Base-by-base conservation (phyloP, 1,140 invertebrate species). In the Plodia interpunctella region DNA sequence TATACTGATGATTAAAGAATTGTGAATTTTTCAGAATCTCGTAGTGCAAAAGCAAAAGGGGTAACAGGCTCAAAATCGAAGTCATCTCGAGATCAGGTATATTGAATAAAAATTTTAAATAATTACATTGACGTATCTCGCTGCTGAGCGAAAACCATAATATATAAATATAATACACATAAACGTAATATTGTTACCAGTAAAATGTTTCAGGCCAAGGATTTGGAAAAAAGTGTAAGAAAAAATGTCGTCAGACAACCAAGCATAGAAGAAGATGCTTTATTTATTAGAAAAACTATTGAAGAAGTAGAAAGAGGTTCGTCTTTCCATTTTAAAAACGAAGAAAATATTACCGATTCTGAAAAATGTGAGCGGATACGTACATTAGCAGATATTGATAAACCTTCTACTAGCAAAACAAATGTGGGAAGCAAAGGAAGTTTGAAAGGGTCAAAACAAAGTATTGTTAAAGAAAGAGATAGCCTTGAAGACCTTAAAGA, bases 241-340 rank as follows among this genome's bases (percentile, higher is more conserved):
- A 66, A 64, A 63, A 86, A 78, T 66, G 74, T 87, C 19, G 62
- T 57, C 0, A 66, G 77, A 55, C 85, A 89, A 55, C 65, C 78
- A 9, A 88, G 84, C 59, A 78, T 87, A 63, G 87, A 88, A 74
- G 84, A 87, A 73, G 85, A 89, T 53, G 85, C 87, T 0, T 78
- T 76, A 57, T 87, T 88, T 65, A 89, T 89, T 2, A 78, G 85
- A 62, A 80, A 88, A 76, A 86, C 84, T 8, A 88, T 88, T 49
- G 79, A 89, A 76, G 85, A 87, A 76, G 81, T 88, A 62, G 85
- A 88, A 77, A 80, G 83, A 68, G 80, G 78, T 4, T 83, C 79
- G 53, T 80, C 81, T 15, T 76, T 63, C 38, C 74, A 78, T 17
- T 79, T 72, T 50, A 85, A 73, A 71, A 76, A 81, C 50, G 64